Evolutionary conservation across 1,140 invertebrate species (phyloP).

Genomic region (Apocrypta bakeri): DNA sequence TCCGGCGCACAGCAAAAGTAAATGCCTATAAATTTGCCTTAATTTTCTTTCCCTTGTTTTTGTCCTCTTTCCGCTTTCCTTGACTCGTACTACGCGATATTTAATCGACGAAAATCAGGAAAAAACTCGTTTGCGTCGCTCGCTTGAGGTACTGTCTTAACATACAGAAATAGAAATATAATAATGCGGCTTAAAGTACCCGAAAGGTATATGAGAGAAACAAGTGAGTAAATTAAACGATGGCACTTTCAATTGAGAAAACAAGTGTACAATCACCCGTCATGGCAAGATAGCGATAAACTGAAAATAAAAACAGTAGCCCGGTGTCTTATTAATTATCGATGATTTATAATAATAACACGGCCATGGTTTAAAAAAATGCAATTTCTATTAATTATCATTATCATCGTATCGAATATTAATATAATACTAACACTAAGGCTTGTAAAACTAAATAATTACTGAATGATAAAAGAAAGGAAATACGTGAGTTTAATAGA

Average conservation of each 20-base stretch:
- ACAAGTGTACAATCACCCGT: not conserved
- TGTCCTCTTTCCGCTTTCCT: constrained; percentile 35
- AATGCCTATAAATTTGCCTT: constrained; percentile 7
- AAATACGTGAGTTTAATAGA: constrained; percentile 22
- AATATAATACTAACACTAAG: constrained; percentile 49
- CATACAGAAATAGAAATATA: not conserved
- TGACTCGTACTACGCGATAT: constrained; percentile 16
- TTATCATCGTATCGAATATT: constrained; percentile 43
- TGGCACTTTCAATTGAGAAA: constrained; percentile 24
- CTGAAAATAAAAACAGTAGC: constrained; percentile 22
- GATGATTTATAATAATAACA: constrained; percentile 37
- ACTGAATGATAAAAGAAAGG: constrained; percentile 34
- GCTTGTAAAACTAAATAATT: constrained; percentile 50
- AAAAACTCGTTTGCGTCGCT: constrained; percentile 13
- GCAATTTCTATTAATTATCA: constrained; percentile 41
- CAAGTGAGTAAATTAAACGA: not conserved
- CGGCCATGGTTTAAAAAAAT: constrained; percentile 36
- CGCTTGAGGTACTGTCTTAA: not conserved
- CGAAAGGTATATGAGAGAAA: not conserved
- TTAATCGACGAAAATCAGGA: not conserved
- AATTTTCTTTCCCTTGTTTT: constrained; percentile 34
- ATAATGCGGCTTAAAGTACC: not conserved
- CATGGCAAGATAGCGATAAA: constrained; percentile 33
- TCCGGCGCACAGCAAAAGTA: not conserved
- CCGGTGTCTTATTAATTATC: constrained; percentile 31